Evolutionary conservation across 2,888 invertebrate genomes (phyloP), one percentile per base, ranked within the genome.

Genomic region (Ecdyonurus torrentis): DNA sequence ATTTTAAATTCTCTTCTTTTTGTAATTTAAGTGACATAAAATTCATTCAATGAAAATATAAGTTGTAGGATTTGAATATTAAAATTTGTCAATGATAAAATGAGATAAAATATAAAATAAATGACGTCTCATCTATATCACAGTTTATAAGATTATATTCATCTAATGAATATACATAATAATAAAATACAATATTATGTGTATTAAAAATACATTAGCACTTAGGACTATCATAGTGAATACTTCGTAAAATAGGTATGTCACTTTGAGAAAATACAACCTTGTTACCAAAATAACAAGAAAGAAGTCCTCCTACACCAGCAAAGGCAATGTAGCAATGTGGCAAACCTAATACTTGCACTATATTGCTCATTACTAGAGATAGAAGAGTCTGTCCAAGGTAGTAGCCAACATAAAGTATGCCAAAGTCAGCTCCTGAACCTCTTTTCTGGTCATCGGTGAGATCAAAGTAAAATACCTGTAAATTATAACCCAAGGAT

Each of bases 351-450:
- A 74, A 73, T 60, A 73, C 65, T 64, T 77, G 73, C 1, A 77
- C 77, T 18, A 78, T 67, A 61, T 73, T 72, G 22, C 77, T 77
- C 72, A 77, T 74, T 60, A 73, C 68, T 2, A 73, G 67, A 0
- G 77, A 74, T 25, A 77, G 69, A 5, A 76, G 68, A n/a, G 76
- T 75, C 67, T 76, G 77, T 0, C 77, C 74, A 50, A 76, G 70
- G 70, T 74, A 77, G 68, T 75, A 77, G 20, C 77, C 75, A 59
- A 73, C 71, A 69, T 78, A 77, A 37, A 78, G 68, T 2, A 71
- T 66, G 2, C 71, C 71, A 63, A 71, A 68, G 60, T 72, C 70
- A 23, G 67, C 67, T 3, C 70, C 71, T 25, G 70, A 66, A 23
- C 72, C 72, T 60, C 69, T 64, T 62, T 65, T 37, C 25, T 25